Percentiles rank a stretch among this genome's conserved stretches.
Conservation (phyloP, 1,140 invertebrate species). For the Nylanderia fulva region DNA sequence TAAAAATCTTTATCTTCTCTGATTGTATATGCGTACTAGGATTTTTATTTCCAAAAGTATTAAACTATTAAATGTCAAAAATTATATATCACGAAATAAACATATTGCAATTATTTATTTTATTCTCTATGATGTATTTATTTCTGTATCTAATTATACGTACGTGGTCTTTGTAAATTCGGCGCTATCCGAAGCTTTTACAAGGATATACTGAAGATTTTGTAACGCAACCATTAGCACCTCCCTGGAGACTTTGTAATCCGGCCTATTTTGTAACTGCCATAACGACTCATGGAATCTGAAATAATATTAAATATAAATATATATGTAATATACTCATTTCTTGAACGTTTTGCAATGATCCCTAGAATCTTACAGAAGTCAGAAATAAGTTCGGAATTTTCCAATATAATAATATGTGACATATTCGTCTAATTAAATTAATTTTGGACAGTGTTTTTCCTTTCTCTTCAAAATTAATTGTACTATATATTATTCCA, state of each 20-base stretch:
- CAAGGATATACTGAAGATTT: slow-evolving; percentile 92
- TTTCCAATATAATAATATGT: neutral
- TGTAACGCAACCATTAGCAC: slow-evolving; percentile 96
- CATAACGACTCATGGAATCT: slow-evolving; percentile 89
- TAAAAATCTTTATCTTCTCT: neutral
- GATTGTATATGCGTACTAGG: neutral
- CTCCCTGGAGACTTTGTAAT: slow-evolving; percentile 89
- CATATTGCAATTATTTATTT: slow-evolving; percentile 2
- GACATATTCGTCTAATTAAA: neutral
- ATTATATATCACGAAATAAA: neutral
- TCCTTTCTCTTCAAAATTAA: neutral
- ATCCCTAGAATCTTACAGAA: no score
- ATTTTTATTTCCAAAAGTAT: neutral
- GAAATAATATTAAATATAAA: slow-evolving; percentile 17
- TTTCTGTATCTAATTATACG: slow-evolving; percentile 76
- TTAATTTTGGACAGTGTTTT: neutral
- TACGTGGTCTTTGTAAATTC: slow-evolving; percentile 89
- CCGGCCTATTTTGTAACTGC: slow-evolving; percentile 88
- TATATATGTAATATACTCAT: no score
- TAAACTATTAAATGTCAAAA: neutral
- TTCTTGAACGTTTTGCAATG: no score
- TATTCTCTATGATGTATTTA: slow-evolving; percentile 26
- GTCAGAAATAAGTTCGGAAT: neutral
- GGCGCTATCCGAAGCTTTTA: slow-evolving; percentile 91
- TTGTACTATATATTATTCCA: neutral